Conservation (phyloP, 2,113 vertebrate genomes). For the Ceratotherium simum region DNA sequence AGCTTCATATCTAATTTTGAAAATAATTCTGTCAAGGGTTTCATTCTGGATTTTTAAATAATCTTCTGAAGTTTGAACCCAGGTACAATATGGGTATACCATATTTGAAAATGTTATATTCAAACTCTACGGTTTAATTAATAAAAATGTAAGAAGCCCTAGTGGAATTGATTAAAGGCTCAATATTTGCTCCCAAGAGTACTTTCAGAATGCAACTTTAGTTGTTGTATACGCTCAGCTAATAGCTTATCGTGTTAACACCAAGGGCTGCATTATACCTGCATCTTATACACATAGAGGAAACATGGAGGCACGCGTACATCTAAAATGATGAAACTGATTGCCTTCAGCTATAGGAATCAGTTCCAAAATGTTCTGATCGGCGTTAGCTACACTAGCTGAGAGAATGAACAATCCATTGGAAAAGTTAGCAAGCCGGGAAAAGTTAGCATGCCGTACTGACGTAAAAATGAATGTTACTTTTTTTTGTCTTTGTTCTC, state of each 20-base stretch:
- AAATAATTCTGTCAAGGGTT: background rate
- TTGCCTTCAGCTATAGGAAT: background rate
- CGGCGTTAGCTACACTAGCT: background rate
- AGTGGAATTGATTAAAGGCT: background rate
- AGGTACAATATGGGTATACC: background rate
- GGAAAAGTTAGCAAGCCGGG: background rate
- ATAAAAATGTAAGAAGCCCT: background rate
- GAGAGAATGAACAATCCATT: background rate
- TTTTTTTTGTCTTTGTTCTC: background rate
- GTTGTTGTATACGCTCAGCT: background rate
- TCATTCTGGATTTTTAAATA: conserved; percentile 35
- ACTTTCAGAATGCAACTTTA: conserved; percentile 28
- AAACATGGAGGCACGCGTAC: background rate
- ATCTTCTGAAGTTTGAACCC: conserved; percentile 37
- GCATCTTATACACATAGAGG: background rate
- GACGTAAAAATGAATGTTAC: background rate
- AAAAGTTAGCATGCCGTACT: background rate
- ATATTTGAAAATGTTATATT: background rate
- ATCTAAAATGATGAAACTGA: background rate
- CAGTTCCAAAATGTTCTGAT: background rate
- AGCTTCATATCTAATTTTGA: background rate
- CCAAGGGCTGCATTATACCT: background rate
- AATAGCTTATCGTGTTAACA: conserved; percentile 29
- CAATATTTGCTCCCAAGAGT: background rate
- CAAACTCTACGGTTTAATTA: conserved; percentile 38